These are phyloP conservation scores for Carassius gibelio DNA, from an alignment of 2,113 vertebrate species.

Conservation along the genomic window DNA sequence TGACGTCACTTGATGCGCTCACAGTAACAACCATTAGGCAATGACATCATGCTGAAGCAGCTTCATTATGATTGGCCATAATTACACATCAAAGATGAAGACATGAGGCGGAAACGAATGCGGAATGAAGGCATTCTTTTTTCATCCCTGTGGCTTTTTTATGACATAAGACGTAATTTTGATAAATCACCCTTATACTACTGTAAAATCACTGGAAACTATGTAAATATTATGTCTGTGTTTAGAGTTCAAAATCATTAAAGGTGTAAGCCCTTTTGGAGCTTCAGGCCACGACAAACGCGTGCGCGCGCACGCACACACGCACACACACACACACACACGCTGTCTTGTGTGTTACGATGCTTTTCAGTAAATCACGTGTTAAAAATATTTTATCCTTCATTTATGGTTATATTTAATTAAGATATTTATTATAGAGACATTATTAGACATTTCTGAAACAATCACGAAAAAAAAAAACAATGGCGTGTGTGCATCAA, in stretches of 20 bases:
- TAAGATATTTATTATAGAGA: background rate
- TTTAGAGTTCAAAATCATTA: background rate
- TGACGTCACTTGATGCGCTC: background rate
- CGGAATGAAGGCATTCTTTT: background rate
- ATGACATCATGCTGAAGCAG: conserved; percentile 28
- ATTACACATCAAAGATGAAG: background rate
- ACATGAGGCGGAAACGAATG: background rate
- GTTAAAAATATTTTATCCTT: background rate
- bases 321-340: background rate
- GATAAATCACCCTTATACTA: background rate
- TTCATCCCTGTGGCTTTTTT: background rate
- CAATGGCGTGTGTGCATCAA: background rate
- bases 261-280: background rate
- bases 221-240: background rate
- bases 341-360: background rate
- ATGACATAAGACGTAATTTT: background rate
- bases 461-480: background rate
- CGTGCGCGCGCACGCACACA: background rate
- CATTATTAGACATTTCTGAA: background rate
- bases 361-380: background rate
- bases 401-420: background rate
- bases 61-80: background rate
- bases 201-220: background rate
- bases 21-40: background rate
- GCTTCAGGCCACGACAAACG: background rate